phyloP scores from a whole-genome alignment of 2,113 vertebrate genomes.

The Misgurnus anguillicaudatus region DNA sequence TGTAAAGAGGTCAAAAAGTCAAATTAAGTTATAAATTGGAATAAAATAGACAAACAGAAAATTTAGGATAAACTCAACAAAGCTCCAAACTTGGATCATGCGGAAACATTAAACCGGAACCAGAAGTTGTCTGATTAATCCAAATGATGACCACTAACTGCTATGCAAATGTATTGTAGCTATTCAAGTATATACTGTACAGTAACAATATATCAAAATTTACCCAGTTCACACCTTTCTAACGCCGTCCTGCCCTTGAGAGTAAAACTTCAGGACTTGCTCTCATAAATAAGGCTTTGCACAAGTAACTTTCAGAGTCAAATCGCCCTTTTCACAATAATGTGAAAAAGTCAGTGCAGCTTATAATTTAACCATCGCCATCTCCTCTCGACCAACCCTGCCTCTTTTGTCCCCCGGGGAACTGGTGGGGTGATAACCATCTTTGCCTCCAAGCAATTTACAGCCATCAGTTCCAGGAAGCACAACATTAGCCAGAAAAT shows the following conservation, averaged over 20 bases:
- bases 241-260: background rate
- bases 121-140: too few relatives aligned
- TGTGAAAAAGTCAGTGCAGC: background rate
- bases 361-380: conserved; percentile 24
- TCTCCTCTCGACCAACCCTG: conserved; percentile 9
- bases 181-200: too few relatives aligned
- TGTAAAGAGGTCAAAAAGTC: too few relatives aligned
- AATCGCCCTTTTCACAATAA: background rate
- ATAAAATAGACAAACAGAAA: too few relatives aligned
- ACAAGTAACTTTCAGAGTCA: background rate
- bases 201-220: too few relatives aligned
- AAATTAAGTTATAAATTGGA: too few relatives aligned
- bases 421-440: conserved; percentile 38
- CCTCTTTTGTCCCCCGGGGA: conserved; percentile 33
- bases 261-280: background rate
- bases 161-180: too few relatives aligned
- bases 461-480: conserved; percentile 53
- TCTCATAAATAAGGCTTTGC: background rate
- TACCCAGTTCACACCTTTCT: too few relatives aligned
- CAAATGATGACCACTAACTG: too few relatives aligned
- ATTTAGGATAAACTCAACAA: too few relatives aligned
- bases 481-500: conserved; percentile 55
- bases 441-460: conserved; percentile 52
- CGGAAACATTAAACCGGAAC: too few relatives aligned
- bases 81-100: too few relatives aligned